Evolutionary conservation across 2,888 invertebrate species (phyloP), one percentile per base, ranked within the genome.

Genomic region (Tricholauxania praeusta): DNA sequence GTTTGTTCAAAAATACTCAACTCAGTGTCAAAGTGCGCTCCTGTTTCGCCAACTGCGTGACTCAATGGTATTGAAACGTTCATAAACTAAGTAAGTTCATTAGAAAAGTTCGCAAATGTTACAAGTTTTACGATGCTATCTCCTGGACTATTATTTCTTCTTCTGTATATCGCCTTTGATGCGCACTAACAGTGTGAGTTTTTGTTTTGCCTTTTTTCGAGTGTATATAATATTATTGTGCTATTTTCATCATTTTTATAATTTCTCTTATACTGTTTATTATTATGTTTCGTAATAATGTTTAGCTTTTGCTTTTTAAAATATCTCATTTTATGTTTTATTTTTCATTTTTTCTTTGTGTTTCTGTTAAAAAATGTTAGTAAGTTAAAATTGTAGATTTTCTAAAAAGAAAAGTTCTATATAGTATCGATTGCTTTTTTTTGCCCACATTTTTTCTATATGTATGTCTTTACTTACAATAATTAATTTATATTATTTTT

Each of bases 311-410:
- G 59, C 52, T 60, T 64, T 39, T 49, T 68, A 53, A 59, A 53
- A 59, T 67, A 64, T 60, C 60, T 62, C 47, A 47, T 52, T 70
- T 68, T 52, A 49, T 28, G n/a, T 66, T 22, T 71, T 67, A 6
- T 12, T 28, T 51, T 49, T 49, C 17, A 10, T 64, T n/a, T 48
- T 15, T 48, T 51, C 14, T 49, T 64, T 12, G 53, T 32, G 17
- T 47, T 55, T 22, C 48, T 47, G 47, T n/a, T 63, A 48, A 48
- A 22, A 63, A 63, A 63, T 63, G 5, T n/a, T 39, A 47, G 17
- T 63, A 47, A n/a, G 48, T 64, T 51, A 49, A 64, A 64, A 12
- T 49, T 17, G 19, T 64, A 64, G 19, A 51, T 60, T 22, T 51
- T 64, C 51, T 64, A 64, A 28, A 63, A 47, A 48, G 22, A 51